These are phyloP conservation scores for Ceriagrion tenellum DNA, from an alignment of 2,888 invertebrate species.

Conservation along the genomic window DNA sequence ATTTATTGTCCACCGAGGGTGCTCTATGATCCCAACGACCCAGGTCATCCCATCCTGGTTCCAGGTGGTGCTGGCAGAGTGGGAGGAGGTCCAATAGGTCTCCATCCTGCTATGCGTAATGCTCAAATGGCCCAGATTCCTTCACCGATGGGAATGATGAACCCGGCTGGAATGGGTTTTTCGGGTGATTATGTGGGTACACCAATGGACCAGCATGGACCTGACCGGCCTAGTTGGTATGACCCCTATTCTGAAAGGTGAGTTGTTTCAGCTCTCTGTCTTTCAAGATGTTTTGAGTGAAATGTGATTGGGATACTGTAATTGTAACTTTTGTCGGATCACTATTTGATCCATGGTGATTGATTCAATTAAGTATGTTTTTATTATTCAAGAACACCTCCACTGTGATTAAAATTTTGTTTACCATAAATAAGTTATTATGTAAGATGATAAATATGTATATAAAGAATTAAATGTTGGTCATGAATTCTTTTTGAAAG, in stretches of 20 bases:
- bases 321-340: too few relatives aligned
- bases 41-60: conserved; percentile 86
- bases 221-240: conserved; percentile 81
- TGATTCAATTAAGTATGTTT: too few relatives aligned
- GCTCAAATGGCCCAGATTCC: conserved; percentile 16
- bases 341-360: too few relatives aligned
- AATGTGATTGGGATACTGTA: background rate
- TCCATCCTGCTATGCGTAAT: conserved; percentile 68
- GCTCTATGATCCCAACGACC: conserved; percentile 83
- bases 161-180: conserved; percentile 64
- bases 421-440: too few relatives aligned
- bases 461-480: too few relatives aligned
- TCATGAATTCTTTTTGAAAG: too few relatives aligned
- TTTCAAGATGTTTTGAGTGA: background rate
- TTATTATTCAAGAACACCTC: background rate
- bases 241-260: conserved; percentile 80
- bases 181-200: conserved; percentile 42
- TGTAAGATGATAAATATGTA: too few relatives aligned
- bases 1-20: conserved; percentile 77
- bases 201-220: conserved; percentile 74
- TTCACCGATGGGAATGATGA: conserved; percentile 39
- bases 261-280: conserved; percentile 51
- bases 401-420: background rate
- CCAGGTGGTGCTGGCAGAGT: conserved; percentile 79
- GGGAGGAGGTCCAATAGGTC: conserved; percentile 68